Percentiles rank a stretch among this genome's conserved stretches.
Conservation (phyloP, 2,113 vertebrate species). For the Diadophis punctatus region DNA sequence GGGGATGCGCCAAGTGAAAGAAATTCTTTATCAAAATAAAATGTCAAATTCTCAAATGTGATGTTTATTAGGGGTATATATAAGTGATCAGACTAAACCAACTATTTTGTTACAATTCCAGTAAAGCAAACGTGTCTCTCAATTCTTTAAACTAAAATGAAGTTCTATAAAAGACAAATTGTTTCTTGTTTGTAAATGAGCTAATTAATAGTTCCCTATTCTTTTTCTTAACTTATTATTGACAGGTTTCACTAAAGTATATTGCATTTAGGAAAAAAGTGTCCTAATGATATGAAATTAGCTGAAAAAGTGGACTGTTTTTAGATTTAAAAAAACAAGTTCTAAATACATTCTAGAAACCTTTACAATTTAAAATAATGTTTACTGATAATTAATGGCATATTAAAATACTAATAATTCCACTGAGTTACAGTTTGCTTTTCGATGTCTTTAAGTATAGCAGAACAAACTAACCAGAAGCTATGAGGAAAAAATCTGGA, state of each 20-base stretch:
- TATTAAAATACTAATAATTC: neutral
- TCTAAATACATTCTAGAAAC: neutral
- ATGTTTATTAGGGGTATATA: neutral
- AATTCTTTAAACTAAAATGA: neutral
- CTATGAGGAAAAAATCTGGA: neutral
- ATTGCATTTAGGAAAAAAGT: conserved; percentile 22
- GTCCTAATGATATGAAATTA: neutral
- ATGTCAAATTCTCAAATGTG: neutral
- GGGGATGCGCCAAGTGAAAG: neutral
- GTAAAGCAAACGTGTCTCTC: neutral
- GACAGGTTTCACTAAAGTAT: neutral
- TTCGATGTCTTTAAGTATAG: neutral
- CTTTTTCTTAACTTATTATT: neutral
- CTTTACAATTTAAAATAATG: neutral
- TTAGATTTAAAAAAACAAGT: neutral
- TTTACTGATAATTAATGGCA: neutral
- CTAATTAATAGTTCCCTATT: neutral
- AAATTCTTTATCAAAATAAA: neutral
- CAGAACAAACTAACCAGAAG: neutral
- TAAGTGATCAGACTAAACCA: neutral
- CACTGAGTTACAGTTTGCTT: neutral
- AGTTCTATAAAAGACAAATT: conserved; percentile 6
- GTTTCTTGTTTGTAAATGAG: neutral
- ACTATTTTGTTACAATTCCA: neutral
- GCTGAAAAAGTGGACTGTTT: neutral